phyloP scores from a whole-genome alignment of 2,113 vertebrate species.

The Chlamydotis undulata region DNA sequence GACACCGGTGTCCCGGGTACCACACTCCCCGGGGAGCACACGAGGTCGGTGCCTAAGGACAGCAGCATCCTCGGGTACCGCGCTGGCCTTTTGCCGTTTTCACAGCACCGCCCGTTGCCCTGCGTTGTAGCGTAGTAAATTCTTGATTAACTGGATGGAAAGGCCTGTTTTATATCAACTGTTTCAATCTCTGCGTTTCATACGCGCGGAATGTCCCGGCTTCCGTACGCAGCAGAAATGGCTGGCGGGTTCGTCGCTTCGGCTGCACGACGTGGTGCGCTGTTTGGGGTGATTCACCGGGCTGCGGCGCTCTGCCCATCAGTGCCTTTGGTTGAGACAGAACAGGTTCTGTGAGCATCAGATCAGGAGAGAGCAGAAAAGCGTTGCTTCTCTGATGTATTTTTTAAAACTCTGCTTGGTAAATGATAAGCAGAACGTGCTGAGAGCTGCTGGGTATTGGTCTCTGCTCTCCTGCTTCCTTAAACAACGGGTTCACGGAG shows the following conservation, averaged over 20 bases:
- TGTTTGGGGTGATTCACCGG: neutral
- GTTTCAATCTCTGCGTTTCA: neutral
- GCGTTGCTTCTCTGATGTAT: neutral
- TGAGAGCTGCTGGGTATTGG: neutral
- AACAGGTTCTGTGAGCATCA: neutral
- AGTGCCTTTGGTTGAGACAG: neutral
- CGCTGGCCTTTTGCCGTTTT: accelerated
- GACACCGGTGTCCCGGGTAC: neutral
- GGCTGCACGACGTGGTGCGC: neutral
- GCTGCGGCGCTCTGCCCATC: neutral
- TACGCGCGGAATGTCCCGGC: neutral
- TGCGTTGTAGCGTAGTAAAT: neutral
- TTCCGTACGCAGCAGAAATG: neutral
- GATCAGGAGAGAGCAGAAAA: neutral
- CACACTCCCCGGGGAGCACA: neutral
- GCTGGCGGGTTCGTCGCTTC: neutral
- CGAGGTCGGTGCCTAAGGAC: neutral
- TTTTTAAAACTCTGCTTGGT: neutral
- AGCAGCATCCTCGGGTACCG: neutral
- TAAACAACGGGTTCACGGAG: neutral
- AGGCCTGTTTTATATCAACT: neutral
- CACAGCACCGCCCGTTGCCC: accelerated
- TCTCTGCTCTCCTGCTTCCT: neutral
- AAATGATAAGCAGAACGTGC: neutral
- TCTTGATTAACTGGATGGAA: neutral